Evolutionary conservation across 1,140 invertebrate species (phyloP).

Genomic region (Drosophila ananassae): DNA sequence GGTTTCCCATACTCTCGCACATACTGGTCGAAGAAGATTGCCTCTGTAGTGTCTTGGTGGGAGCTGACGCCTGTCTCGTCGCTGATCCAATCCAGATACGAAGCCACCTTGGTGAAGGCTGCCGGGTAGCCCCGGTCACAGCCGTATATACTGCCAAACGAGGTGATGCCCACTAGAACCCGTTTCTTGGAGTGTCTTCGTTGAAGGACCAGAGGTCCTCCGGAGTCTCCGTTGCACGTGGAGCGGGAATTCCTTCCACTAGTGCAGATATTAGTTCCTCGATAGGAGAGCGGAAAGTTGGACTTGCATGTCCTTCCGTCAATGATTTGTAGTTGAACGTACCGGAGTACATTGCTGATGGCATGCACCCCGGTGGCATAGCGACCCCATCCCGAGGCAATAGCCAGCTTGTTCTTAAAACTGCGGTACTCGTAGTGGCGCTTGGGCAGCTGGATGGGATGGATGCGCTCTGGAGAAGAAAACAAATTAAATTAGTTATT

Average conservation of each 20-base stretch:
- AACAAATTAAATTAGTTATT: background rate
- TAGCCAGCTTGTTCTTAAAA: constrained; percentile 82
- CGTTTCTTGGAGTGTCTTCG: constrained; percentile 71
- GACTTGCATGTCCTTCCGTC: constrained; percentile 85
- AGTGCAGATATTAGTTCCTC: constrained; percentile 84
- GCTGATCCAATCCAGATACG: constrained; percentile 86
- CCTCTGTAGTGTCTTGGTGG: constrained; percentile 67
- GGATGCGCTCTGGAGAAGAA: constrained; percentile 84
- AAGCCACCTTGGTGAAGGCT: constrained; percentile 86
- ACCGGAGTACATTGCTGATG: constrained; percentile 79
- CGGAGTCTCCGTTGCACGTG: constrained; percentile 84
- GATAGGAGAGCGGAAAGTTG: constrained; percentile 85
- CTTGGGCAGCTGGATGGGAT: constrained; percentile 84
- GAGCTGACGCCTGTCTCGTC: constrained; percentile 78
- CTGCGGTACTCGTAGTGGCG: constrained; percentile 75
- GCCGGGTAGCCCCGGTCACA: constrained; percentile 85
- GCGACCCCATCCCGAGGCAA: constrained; percentile 85
- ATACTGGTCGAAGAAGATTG: constrained; percentile 73
- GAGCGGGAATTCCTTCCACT: constrained; percentile 82
- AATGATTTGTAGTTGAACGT: constrained; percentile 85
- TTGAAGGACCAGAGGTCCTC: constrained; percentile 84
- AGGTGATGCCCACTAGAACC: constrained; percentile 85
- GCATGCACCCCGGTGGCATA: constrained; percentile 83
- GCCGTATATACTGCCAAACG: constrained; percentile 85
- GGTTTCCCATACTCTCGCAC: constrained; percentile 58